Conservation (phyloP, 2,113 vertebrate genomes). For the Indicator maculatus region DNA sequence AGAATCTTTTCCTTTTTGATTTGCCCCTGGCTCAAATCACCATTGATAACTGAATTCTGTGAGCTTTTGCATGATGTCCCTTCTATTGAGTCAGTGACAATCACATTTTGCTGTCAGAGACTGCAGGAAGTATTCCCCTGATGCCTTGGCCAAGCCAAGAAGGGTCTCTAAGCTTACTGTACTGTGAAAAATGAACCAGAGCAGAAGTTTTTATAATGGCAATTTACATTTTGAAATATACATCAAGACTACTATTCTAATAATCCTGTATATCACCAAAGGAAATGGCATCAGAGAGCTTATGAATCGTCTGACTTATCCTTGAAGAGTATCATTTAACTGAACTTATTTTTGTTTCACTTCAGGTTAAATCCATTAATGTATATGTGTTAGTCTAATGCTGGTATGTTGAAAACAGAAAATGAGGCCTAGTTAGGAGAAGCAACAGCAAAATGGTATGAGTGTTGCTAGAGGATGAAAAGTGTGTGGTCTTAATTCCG, state of each 20-base stretch:
- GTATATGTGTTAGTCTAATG: not conserved
- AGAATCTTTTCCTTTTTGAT: not conserved
- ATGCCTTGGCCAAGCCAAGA: not conserved
- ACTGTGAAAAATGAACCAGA: not conserved
- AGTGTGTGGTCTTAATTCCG: constrained; percentile 64
- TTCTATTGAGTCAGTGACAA: not conserved
- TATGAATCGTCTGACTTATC: not conserved
- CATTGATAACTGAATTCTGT: not conserved
- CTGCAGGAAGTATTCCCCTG: not conserved
- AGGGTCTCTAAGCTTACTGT: not conserved
- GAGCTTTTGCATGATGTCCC: not conserved
- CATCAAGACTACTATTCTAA: not conserved
- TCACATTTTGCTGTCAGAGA: not conserved
- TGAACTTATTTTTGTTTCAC: not conserved
- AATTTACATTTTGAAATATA: not conserved
- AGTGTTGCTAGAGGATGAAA: constrained; percentile 29
- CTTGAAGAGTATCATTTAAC: not conserved
- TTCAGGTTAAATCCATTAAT: not conserved
- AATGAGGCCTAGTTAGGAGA: not conserved
- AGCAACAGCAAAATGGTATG: constrained; percentile 26
- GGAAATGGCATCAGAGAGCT: not conserved
- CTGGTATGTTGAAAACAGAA: not conserved
- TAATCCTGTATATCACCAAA: not conserved
- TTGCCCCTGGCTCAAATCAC: not conserved
- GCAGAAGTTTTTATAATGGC: not conserved